Evolutionary conservation across 2,113 vertebrate genomes (phyloP).

Genomic region (Epinephelus fuscoguttatus): DNA sequence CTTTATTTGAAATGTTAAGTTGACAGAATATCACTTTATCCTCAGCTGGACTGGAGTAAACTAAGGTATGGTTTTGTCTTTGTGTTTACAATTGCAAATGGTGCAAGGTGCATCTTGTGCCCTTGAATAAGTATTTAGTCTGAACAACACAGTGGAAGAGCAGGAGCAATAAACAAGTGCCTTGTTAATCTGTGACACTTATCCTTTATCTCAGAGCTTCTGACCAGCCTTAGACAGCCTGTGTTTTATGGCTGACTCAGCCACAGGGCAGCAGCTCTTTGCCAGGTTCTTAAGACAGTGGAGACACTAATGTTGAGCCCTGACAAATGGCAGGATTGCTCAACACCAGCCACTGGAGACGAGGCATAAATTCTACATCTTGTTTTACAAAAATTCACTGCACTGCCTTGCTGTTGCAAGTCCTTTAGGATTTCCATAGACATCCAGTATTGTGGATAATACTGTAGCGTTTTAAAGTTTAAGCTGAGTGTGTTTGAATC

Average conservation of each 20-base stretch:
- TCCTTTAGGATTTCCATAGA: conserved; percentile 6
- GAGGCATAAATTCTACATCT: background rate
- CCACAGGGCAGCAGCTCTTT: conserved; percentile 27
- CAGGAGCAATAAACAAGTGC: conserved; percentile 20
- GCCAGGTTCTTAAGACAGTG: conserved; percentile 26
- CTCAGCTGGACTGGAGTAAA: background rate
- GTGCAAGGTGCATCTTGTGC: conserved; percentile 2
- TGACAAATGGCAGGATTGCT: conserved; percentile 26
- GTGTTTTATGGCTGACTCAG: conserved; percentile 39
- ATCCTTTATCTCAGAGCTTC: conserved; percentile 43
- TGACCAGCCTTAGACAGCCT: conserved; percentile 18
- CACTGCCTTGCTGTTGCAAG: background rate
- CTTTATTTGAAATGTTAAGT: background rate
- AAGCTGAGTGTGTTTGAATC: conserved; percentile 4
- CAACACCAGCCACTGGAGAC: background rate
- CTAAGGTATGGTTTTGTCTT: background rate
- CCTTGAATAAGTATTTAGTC: conserved; percentile 23
- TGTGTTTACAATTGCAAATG: conserved; percentile 22
- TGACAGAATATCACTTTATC: background rate
- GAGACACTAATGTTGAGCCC: conserved; percentile 28
- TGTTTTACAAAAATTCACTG: background rate
- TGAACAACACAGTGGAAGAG: conserved; percentile 15
- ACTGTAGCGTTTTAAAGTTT: background rate
- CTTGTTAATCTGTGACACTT: conserved; percentile 22
- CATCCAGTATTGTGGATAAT: background rate